Conservation (phyloP, 2,113 vertebrate genomes). For the Vulpes lagopus region DNA sequence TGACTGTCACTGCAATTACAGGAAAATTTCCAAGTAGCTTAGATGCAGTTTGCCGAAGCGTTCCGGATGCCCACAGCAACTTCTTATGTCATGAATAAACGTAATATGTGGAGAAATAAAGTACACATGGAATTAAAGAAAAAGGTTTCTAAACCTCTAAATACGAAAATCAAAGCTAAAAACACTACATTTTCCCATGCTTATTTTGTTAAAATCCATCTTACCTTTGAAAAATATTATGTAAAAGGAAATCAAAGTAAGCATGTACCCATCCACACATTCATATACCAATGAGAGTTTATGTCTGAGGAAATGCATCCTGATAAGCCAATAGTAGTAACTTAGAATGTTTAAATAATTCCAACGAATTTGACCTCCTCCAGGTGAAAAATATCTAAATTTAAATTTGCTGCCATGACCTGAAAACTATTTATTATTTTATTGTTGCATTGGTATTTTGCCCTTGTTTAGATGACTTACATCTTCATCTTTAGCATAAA, state of each 20-base stretch:
- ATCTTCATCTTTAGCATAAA: neutral
- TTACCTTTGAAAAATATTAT: neutral
- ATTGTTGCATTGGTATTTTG: neutral
- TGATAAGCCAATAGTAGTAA: neutral
- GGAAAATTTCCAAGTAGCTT: constrained; percentile 57
- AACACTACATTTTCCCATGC: neutral
- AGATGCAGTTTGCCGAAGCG: constrained; percentile 64
- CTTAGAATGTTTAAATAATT: neutral
- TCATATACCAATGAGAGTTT: neutral
- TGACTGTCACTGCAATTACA: constrained; percentile 22
- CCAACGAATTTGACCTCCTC: neutral
- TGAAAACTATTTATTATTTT: constrained; percentile 50
- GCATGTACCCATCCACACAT: neutral
- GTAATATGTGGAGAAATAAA: neutral
- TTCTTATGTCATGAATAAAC: constrained; percentile 1
- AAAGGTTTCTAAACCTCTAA: neutral
- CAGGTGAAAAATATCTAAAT: neutral
- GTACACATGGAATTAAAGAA: constrained; percentile 33
- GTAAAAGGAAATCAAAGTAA: neutral
- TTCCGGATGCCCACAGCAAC: constrained; percentile 16
- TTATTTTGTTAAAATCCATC: neutral
- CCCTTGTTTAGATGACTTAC: neutral
- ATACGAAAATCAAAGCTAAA: neutral
- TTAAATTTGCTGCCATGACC: neutral
- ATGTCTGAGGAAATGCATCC: neutral